phyloP scores from a whole-genome alignment of 2,113 vertebrate genomes.

The Dipodomys ordii region DNA sequence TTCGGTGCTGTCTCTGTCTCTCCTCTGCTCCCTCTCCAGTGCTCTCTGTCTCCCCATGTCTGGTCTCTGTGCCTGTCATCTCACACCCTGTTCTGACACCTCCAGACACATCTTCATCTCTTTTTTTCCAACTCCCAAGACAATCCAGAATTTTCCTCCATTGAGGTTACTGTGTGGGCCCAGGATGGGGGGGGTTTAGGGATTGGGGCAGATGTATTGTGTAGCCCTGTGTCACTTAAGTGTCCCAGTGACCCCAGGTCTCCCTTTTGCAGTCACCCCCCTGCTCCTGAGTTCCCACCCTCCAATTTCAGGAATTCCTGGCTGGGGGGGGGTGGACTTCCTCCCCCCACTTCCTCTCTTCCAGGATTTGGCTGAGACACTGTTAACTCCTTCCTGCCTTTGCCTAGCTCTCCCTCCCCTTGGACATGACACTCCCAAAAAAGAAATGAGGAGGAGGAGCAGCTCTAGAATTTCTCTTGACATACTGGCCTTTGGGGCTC shows the following conservation, averaged over 20 bases:
- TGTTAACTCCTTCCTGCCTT: constrained; percentile 73
- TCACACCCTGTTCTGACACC: not conserved
- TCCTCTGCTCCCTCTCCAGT: too few relatives aligned
- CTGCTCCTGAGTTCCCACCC: constrained; percentile 45
- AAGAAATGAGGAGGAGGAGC: not conserved
- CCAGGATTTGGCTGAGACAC: constrained; percentile 67
- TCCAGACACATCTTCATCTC: not conserved
- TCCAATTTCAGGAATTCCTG: constrained; percentile 81
- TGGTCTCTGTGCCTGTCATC: not conserved
- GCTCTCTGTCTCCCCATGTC: too few relatives aligned
- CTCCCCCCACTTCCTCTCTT: constrained; percentile 74
- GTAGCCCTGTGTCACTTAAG: too few relatives aligned
- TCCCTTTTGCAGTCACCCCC: not conserved
- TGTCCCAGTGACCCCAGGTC: not conserved
- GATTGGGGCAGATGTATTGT: not conserved
- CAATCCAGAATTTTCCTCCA: not conserved
- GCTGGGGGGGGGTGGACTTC: constrained; percentile 75
- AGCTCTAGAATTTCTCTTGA: not conserved
- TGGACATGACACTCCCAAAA: not conserved
- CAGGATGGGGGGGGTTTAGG: too few relatives aligned
- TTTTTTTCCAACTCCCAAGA: not conserved
- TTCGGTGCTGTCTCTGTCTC: too few relatives aligned
- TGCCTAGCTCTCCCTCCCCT: not conserved
- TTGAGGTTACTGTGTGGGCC: not conserved
- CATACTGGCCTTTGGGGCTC: not conserved